A percentile compares a stretch with the other conserved stretches of the same genome.
These are phyloP conservation scores for Dyspetes luteomarginatus DNA, from an alignment of 2,888 invertebrate genomes.

Conservation along the genomic window DNA sequence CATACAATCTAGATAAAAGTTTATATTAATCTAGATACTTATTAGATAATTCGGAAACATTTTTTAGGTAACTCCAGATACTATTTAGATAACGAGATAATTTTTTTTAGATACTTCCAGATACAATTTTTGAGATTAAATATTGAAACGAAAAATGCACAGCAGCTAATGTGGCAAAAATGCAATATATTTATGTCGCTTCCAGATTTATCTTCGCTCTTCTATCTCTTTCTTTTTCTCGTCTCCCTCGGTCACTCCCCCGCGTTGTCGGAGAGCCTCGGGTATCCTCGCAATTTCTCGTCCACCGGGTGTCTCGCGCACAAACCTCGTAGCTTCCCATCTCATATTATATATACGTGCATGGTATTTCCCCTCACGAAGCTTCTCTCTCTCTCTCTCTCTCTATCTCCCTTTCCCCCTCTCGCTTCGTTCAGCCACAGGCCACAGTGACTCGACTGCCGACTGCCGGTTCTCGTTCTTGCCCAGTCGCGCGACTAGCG, in stretches of 20 bases:
- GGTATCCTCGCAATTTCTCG: constrained; percentile 63
- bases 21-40: not conserved
- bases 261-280: constrained; percentile 58
- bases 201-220: constrained; percentile 49
- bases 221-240: constrained; percentile 39
- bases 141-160: not conserved
- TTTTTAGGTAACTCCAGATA: not conserved
- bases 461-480: constrained; percentile 60
- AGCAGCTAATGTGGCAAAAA: constrained; percentile 12
- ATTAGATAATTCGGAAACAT: too few relatives aligned
- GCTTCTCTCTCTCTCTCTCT: constrained; percentile 26
- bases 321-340: constrained; percentile 1
- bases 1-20: not conserved
- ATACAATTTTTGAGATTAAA: not conserved
- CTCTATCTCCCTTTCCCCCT: constrained; percentile 35
- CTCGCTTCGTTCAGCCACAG: constrained; percentile 20
- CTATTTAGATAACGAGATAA: too few relatives aligned
- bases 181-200: constrained; percentile 31
- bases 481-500: constrained; percentile 69
- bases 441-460: constrained; percentile 53
- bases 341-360: constrained; percentile 13
- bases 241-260: constrained; percentile 60
- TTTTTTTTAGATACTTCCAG: not conserved
- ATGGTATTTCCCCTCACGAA: constrained; percentile 28
- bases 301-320: constrained; percentile 45